Base-by-base conservation (phyloP, 2,113 vertebrate genomes). In the Pleuronectes platessa region DNA sequence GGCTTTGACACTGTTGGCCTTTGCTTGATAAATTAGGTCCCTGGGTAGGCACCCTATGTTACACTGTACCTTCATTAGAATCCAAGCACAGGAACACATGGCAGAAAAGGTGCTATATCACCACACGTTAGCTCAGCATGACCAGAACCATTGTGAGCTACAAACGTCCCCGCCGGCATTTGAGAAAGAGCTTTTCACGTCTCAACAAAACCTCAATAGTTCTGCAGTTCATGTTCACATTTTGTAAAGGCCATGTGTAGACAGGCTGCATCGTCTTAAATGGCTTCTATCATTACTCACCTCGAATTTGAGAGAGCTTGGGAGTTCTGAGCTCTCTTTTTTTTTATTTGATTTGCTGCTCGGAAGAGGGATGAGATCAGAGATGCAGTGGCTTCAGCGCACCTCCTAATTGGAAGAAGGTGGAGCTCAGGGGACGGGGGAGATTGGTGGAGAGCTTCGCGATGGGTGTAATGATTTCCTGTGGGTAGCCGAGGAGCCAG, bases 11-110 rank as follows among this genome's bases (percentile, higher is more conserved):
- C 83, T 78, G 64, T 69, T 86, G 86, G 79, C 89, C 87, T 90
- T 89, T 90, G 40, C 58, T 76, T 92, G 89, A 92, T 91, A 83
- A 92, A 91, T 91, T 80, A 88, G 83, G 74, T 89, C 87, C 82
- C 81, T 62, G 27, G 84, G 71, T 83, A 74, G 89, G 74, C 65
- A 61, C 76, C 74, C 76, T 83, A 64, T 82, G 73, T 84, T 81
- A 85, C 74, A 68, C 54, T 71, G 59, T 79, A 82, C 82, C 86
- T 88, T 90, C 83, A 86, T 88, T 89, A 88, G 51, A 60, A 76
- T 42, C 61, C 78, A 53, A 83, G 79, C 85, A 82, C 58, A 47
- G 78, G 78, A 51, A 51, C 76, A 71, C 74, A 71, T 37, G 62
- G 49, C 26, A 56, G 59, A 37, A 27, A 64, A 77, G 64, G 71